Evolutionary conservation across 2,797 vertebrate species (phyloP).

Genomic region (Pangasius krempfi): DNA sequence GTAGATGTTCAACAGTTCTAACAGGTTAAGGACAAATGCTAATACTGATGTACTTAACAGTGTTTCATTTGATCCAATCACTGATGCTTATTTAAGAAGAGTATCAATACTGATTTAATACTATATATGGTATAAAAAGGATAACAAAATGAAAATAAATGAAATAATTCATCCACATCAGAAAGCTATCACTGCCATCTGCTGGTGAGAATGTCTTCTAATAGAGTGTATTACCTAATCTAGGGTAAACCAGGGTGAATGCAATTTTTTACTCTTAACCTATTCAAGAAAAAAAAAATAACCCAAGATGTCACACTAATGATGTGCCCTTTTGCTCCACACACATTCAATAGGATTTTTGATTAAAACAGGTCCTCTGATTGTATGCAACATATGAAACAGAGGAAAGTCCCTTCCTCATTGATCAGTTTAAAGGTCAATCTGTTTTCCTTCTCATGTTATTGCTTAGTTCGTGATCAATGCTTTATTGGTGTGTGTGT

Average conservation of each 20-base stretch:
- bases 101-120: background rate
- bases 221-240: background rate
- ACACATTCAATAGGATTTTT: conserved; percentile 33
- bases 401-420: conserved; percentile 19
- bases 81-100: background rate
- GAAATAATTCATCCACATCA: conserved; percentile 4
- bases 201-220: conserved; percentile 26
- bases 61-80: background rate
- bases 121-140: background rate
- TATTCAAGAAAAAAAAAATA: background rate
- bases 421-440: conserved; percentile 49
- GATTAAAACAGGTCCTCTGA: conserved; percentile 32
- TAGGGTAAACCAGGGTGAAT: background rate
- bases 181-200: conserved; percentile 54
- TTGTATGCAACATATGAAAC: conserved; percentile 30
- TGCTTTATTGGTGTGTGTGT: background rate
- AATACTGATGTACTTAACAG: background rate
- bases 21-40: background rate
- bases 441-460: conserved; percentile 32
- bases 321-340: conserved; percentile 31
- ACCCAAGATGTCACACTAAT: conserved; percentile 11
- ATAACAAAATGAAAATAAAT: background rate
- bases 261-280: background rate
- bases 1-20: background rate
- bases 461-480: conserved; percentile 35